Evolutionary conservation across 2,888 invertebrate genomes (phyloP).

Genomic region (Cylloceria caligata): DNA sequence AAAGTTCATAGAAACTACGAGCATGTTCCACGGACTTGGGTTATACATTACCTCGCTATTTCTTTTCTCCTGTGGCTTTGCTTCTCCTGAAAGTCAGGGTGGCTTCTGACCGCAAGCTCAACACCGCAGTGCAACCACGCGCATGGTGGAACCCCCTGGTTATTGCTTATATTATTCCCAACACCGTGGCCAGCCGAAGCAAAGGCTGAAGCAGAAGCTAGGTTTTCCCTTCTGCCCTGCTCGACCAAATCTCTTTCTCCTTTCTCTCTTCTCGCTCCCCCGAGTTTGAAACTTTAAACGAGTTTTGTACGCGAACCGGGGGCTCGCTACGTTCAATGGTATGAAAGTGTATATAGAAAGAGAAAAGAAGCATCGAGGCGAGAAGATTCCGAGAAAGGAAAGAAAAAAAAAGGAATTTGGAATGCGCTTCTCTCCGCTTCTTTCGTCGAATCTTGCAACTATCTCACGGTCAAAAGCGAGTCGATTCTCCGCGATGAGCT

Average conservation of each 20-base stretch:
- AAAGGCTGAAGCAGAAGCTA: slow-evolving; percentile 3
- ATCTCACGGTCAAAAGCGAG: slow-evolving; percentile 36
- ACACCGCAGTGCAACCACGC: slow-evolving; percentile 45
- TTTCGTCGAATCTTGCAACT: slow-evolving; percentile 1
- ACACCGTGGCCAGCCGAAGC: slow-evolving; percentile 48
- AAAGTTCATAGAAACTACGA: slow-evolving; percentile 8
- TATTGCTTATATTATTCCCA: slow-evolving; percentile 68
- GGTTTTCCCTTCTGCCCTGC: slow-evolving; percentile 39
- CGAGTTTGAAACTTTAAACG: slow-evolving; percentile 66
- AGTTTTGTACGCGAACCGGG: slow-evolving; percentile 58
- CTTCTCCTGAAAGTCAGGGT: slow-evolving; percentile 46
- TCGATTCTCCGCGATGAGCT: slow-evolving; percentile 34
- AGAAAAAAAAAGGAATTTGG: slow-evolving; percentile 20
- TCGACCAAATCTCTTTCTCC: slow-evolving; percentile 41
- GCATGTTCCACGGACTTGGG: slow-evolving; percentile 6
- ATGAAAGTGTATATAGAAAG: slow-evolving; percentile 56
- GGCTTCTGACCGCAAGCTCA: slow-evolving; percentile 49
- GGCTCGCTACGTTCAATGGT: slow-evolving; percentile 41
- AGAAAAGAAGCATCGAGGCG: slow-evolving; percentile 38
- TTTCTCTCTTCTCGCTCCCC: slow-evolving; percentile 8
- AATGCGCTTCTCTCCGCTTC: slow-evolving; percentile 28
- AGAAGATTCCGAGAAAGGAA: slow-evolving; percentile 19
- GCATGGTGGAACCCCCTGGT: slow-evolving; percentile 46
- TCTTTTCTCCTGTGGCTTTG: slow-evolving; percentile 8
- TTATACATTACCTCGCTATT: slow-evolving; percentile 9